Evolutionary conservation across 2,888 invertebrate species (phyloP).

Genomic region (Drosophila borborema): DNA sequence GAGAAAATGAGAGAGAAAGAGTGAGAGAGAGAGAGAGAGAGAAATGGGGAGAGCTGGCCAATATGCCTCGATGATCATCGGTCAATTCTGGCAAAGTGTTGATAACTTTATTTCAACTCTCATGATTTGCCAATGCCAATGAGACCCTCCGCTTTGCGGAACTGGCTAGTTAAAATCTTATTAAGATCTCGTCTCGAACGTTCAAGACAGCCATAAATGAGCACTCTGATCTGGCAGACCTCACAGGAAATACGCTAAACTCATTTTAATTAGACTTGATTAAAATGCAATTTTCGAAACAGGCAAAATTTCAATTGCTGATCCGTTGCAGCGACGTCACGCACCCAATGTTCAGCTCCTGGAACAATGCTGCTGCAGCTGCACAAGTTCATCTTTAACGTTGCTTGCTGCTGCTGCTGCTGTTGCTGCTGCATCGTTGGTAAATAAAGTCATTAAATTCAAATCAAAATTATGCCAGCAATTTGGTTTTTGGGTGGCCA

Average conservation of each 20-base stretch:
- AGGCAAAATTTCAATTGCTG: slow-evolving; percentile 51
- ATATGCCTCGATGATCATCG: slow-evolving; percentile 29
- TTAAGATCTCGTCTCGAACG: slow-evolving; percentile 34
- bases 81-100: slow-evolving; percentile 62
- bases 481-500: slow-evolving; percentile 76
- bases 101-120: slow-evolving; percentile 68
- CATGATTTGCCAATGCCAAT: background rate
- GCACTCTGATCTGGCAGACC: slow-evolving; percentile 42
- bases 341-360: slow-evolving; percentile 26
- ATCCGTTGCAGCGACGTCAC: slow-evolving; percentile 19
- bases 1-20: background rate
- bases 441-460: slow-evolving; percentile 79
- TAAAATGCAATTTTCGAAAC: slow-evolving; percentile 76
- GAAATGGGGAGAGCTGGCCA: background rate
- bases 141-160: slow-evolving; percentile 22
- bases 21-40: slow-evolving; percentile 9
- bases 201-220: background rate
- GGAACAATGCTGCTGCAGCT: slow-evolving; percentile 23
- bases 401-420: slow-evolving; percentile 5
- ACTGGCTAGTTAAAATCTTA: slow-evolving; percentile 64
- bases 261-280: slow-evolving; percentile 80
- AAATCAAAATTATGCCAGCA: slow-evolving; percentile 75
- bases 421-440: background rate
- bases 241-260: slow-evolving; percentile 72
- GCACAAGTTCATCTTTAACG: background rate